phyloP scores from a whole-genome alignment of 2,113 vertebrate genomes.

The Apaloderma vittatum region DNA sequence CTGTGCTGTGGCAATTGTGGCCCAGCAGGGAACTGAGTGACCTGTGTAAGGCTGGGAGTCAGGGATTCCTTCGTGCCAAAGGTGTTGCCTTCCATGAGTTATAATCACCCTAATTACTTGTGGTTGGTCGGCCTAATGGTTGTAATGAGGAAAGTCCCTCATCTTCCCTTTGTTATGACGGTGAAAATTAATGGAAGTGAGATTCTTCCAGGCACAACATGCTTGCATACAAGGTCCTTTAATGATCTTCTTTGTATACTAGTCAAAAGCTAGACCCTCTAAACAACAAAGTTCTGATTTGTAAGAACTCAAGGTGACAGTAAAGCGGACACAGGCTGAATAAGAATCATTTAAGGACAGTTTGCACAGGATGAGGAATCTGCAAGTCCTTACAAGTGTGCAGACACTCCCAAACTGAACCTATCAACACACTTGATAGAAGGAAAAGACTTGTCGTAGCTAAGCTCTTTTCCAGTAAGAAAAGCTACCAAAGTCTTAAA shows the following conservation, averaged over 20 bases:
- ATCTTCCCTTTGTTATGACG: background rate
- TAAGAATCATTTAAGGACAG: background rate
- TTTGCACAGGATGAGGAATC: background rate
- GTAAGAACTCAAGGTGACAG: background rate
- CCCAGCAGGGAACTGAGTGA: background rate
- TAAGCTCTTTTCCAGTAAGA: constrained; percentile 43
- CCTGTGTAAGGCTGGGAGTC: background rate
- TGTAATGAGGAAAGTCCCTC: background rate
- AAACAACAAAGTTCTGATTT: background rate
- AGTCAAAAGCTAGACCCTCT: background rate
- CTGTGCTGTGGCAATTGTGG: background rate
- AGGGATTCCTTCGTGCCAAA: background rate
- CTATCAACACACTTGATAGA: background rate
- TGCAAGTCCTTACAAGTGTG: constrained; percentile 14
- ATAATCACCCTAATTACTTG: background rate
- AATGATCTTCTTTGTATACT: background rate
- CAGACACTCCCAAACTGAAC: constrained; percentile 3
- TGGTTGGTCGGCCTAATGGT: background rate
- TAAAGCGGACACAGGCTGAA: background rate
- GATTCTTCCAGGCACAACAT: background rate
- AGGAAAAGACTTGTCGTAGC: constrained; percentile 40
- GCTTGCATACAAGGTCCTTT: background rate
- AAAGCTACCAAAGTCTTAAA: constrained; percentile 37
- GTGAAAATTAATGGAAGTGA: background rate
- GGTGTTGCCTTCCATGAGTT: background rate